phyloP scores from a whole-genome alignment of 2,113 vertebrate genomes.

The Grammatotria lemairii region DNA sequence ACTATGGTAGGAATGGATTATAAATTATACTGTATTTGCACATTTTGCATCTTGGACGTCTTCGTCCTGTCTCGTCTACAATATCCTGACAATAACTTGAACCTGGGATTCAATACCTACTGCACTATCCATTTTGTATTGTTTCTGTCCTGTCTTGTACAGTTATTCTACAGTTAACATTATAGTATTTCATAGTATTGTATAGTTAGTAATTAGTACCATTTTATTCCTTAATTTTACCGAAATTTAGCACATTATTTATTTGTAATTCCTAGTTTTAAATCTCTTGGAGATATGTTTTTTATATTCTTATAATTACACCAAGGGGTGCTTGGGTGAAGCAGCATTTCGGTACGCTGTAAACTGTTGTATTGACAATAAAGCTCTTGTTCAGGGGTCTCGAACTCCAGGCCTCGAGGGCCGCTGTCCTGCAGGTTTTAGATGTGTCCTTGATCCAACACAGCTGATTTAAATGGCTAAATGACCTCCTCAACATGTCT shows the following conservation, averaged over 20 bases:
- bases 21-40: background rate
- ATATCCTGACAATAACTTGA: background rate
- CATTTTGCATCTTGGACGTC: background rate
- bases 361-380: background rate
- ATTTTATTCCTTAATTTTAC: background rate
- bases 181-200: background rate
- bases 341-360: accelerated
- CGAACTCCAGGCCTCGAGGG: no score
- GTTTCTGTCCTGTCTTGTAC: background rate
- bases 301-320: background rate
- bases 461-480: no score
- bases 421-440: accelerated
- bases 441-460: no score
- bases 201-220: background rate
- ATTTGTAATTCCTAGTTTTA: background rate
- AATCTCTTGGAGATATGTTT: background rate
- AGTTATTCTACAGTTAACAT: background rate
- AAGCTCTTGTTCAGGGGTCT: background rate
- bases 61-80: background rate
- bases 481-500: no score
- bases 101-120: background rate
- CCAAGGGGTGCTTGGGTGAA: background rate
- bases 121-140: background rate
- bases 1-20: background rate
- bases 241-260: accelerated